Base-by-base conservation (phyloP, 2,888 invertebrate species). In the Erannis defoliaria region DNA sequence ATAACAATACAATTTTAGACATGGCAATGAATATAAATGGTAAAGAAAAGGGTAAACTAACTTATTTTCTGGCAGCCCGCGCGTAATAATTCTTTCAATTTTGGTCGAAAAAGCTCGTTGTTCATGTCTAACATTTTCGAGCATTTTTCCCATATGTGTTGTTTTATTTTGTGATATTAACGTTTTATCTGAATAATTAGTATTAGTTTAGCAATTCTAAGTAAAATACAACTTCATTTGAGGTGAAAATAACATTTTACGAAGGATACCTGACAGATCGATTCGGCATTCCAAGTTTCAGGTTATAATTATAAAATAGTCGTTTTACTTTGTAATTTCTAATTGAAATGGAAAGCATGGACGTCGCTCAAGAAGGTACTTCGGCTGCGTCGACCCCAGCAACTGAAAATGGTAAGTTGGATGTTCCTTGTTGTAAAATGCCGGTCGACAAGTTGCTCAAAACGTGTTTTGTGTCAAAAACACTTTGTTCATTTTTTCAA, bases 321-420 rank as follows among this genome's bases (percentile, higher is more conserved):
- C 75, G 77, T 76, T 77, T 77, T 81, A 82, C 81, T 75, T 70
- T 68, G 61, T 71, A 70, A 67, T 74, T 75, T 71, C 67, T 64
- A 64, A 75, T 76, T 73, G 80, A 81, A 86, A 93, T 93, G 93
- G 93, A 93, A 84, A 93, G 85, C 76, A 93, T 93, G 93, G 93
- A 93, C 70, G 90, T 93, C 63, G 91, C 90, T 62, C 89, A 85
- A 80, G 90, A 91, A 78, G 85, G 90, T 60, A 80, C 90, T 37
- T 90, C 93, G 37, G 77, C 88, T 42, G 89, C 86, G 54, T 68
- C 91, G 23, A 90, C 93, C 49, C 93, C 93, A 26, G 84, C 86
- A 1, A 80, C 78, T 33, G 92, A 93, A 81, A 93, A 91, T 83
- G 93, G 93, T 93, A 65, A 89, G 90, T 80, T 63, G 61, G 63